Evolutionary conservation across 2,888 invertebrate genomes (phyloP), one percentile per base, ranked within the genome.

Genomic region (Amorpha juglandis): DNA sequence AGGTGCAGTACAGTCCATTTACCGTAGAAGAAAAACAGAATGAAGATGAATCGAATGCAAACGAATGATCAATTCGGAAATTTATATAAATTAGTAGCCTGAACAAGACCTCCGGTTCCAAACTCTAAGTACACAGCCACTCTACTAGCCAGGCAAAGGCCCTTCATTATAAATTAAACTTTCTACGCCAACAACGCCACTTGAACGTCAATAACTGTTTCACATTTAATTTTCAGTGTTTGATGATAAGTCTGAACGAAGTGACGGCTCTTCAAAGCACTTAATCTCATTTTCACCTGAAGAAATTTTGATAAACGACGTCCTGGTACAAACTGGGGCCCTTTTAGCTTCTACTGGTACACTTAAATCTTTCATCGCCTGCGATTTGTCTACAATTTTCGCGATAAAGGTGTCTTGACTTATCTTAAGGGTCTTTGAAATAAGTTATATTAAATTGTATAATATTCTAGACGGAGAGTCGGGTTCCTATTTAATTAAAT

Each of bases 251-350:
- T 7, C 1, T 38, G 14, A 27, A 6, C 27, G 52, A 27, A 52
- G 27, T 48, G 52, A 42, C 38, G 42, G 42, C 19, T 58, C 58
- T 58, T 0, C 19, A 19, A 19, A 14, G 11, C 38, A 58, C 12
- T 42, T 58, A 58, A 58, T 42, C 58, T 42, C 38, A 19, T 11
- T 45, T 11, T 45, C 35, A 71, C 74, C 68, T 72, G 69, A 69
- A 67, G 69, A 74, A 70, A 77, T 73, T 68, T 75, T 77, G 75
- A 77, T 77, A 75, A 73, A 76, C 70, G 75, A 70, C 66, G 63
- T 69, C 67, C 52, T 14, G 63, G 38, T 62, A 67, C 51, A 63
- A 66, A 69, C 47, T 66, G 64, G 14, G 8, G 52, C 63, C 58
- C 47, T 68, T 70, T 64, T 68, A 68, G 66, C 66, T 68, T 70